Evolutionary conservation across 2,888 invertebrate species (phyloP), one percentile per base, ranked within the genome.

Genomic region (Rugalucina vietnamica): DNA sequence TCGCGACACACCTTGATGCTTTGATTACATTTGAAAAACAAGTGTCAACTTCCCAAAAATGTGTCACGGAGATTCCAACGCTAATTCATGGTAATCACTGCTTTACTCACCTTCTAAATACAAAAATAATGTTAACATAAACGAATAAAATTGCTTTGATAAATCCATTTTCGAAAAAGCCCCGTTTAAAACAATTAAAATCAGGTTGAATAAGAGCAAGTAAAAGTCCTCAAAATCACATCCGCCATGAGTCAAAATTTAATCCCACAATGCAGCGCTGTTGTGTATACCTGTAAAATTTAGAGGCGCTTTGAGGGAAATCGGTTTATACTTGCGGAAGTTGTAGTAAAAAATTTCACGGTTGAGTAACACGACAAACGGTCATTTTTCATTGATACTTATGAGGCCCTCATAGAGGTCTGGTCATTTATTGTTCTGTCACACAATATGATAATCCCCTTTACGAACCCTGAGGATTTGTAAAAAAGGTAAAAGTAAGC

Each of bases 161-260:
- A 65, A 65, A 65, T 65, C 65, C 65, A 65, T 65, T 21, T n/a
- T 65, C 65, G 34, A 65, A 65, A 65, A 65, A 10, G 65, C 34
- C 65, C 18, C 18, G 43, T 43, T 43, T 43, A 12, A 43, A 43
- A 43, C 43, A 12, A 43, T 43, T 8, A 43, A 43, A 43, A 8
- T 8, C 10, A 43, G 18, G 18, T 18, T 43, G 43, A 43, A 18
- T 43, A 8, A 43, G 43, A 43, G 10, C 43, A 43, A 43, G 18
- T 43, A 43, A 43, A 43, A 43, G 8, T 18, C 43, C 43, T 43
- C 43, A 43, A 8, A 75, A 54, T 74, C 79, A 82, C 80, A 85
- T 85, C 85, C 85, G 85, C 82, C 82, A 86, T 86, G 85, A 86
- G 82, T 86, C 85, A 86, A 86, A 78, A 32, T 24, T 49, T 78